These are phyloP conservation scores for Hippolais icterina DNA, from an alignment of 2,113 vertebrate genomes.

Conservation along the genomic window DNA sequence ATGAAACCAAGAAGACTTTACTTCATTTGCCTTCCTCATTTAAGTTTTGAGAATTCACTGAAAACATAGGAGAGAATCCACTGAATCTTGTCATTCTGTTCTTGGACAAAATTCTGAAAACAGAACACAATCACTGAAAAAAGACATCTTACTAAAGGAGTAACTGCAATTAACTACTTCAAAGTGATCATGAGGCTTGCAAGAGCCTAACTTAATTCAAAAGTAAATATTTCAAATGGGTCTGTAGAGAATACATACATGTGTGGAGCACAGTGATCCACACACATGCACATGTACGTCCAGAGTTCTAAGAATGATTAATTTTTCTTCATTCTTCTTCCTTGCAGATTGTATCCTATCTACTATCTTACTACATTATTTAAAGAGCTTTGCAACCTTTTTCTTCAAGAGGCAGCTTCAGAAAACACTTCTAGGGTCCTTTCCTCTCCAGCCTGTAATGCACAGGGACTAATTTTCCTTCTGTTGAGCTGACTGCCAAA, in stretches of 20 bases:
- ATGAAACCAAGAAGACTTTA: not conserved
- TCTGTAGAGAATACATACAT: not conserved
- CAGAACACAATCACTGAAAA: not conserved
- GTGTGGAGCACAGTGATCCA: not conserved
- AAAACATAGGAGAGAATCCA: not conserved
- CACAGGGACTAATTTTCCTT: not conserved
- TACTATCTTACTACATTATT: not conserved
- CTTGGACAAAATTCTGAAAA: not conserved
- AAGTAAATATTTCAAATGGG: not conserved
- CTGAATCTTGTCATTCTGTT: not conserved
- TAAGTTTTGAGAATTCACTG: not conserved
- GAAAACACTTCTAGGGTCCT: not conserved
- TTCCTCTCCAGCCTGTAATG: not conserved
- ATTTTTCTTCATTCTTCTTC: not conserved
- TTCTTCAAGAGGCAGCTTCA: not conserved
- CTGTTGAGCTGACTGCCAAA: not conserved
- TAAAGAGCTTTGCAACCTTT: not conserved
- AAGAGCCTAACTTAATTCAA: not conserved
- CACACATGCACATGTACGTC: fast-evolving
- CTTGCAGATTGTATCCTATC: not conserved
- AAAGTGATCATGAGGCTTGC: not conserved
- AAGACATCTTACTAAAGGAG: not conserved
- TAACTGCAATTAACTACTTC: not conserved
- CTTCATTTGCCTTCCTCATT: not conserved
- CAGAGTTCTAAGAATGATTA: not conserved